phyloP scores from a whole-genome alignment of 2,888 invertebrate genomes.

The Orchestes rusci region DNA sequence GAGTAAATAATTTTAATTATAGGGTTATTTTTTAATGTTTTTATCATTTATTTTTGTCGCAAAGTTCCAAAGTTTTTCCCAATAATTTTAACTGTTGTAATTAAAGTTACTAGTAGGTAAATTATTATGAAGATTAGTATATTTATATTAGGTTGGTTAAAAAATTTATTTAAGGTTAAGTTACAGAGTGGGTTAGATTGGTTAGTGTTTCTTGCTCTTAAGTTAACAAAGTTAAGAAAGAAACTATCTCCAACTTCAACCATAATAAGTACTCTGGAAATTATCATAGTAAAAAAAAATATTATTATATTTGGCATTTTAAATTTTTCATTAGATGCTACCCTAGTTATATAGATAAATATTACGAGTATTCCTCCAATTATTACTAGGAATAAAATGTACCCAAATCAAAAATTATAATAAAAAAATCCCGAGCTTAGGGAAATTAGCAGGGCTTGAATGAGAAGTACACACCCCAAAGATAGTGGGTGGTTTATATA shows the following conservation, averaged over 20 bases:
- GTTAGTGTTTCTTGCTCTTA: too few species aligned
- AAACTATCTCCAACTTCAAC: too few species aligned
- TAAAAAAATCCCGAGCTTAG: conserved; percentile 46
- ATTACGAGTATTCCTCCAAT: conserved; percentile 57
- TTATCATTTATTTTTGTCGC: conserved; percentile 44
- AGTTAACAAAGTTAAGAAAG: too few species aligned
- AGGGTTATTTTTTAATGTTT: too few species aligned
- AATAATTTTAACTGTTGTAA: conserved; percentile 53
- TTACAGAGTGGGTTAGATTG: too few species aligned
- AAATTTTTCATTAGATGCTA: conserved; percentile 55
- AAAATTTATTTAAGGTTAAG: conserved; percentile 48
- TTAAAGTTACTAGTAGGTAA: conserved; percentile 54
- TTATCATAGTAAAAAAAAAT: conserved; percentile 2
- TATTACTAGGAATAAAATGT: conserved; percentile 56
- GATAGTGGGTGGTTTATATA: conserved; percentile 48
- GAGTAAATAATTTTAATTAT: conserved; percentile 53
- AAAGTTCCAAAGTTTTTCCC: conserved; percentile 50
- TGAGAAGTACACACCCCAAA: conserved; percentile 49
- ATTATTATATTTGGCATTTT: conserved; percentile 31
- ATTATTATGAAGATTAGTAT: conserved; percentile 50
- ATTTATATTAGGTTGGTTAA: conserved; percentile 48
- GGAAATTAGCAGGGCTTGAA: conserved; percentile 48
- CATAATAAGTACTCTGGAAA: too few species aligned
- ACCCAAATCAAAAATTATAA: conserved; percentile 53
- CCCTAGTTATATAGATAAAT: conserved; percentile 58